These are phyloP conservation scores for Recurvirostra avosetta DNA, from an alignment of 2,113 vertebrate species.

Conservation along the genomic window DNA sequence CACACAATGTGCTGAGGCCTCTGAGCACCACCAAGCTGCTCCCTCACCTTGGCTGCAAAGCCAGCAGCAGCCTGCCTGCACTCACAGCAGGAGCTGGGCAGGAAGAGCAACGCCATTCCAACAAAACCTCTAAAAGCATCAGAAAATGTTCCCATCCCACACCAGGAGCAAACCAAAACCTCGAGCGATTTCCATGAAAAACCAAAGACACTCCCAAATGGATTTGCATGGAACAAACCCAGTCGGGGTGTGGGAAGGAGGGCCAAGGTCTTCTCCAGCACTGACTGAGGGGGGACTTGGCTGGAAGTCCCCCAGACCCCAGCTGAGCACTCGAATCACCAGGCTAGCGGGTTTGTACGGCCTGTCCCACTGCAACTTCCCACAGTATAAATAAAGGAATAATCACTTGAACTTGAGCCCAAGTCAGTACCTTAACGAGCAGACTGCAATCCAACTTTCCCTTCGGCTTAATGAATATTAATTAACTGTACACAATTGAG, in stretches of 20 bases:
- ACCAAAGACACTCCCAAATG: neutral
- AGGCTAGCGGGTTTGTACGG: neutral
- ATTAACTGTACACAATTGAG: slow-evolving; percentile 39
- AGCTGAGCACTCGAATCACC: neutral
- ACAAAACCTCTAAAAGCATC: neutral
- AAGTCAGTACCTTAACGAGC: slow-evolving; percentile 42
- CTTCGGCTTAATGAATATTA: slow-evolving; percentile 56
- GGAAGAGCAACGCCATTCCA: neutral
- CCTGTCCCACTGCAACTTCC: slow-evolving; percentile 3
- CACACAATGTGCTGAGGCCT: neutral
- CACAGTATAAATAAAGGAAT: slow-evolving; percentile 27
- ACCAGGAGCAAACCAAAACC: neutral
- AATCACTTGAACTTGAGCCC: slow-evolving; percentile 34
- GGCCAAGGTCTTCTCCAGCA: neutral
- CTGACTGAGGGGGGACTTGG: neutral
- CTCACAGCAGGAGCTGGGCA: neutral
- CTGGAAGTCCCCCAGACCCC: neutral
- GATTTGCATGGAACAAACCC: neutral
- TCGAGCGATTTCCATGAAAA: neutral
- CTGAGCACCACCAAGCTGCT: neutral
- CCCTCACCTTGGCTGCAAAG: neutral
- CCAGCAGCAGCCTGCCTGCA: neutral
- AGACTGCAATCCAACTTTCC: slow-evolving; percentile 37
- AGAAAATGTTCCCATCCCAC: neutral
- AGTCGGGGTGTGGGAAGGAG: neutral